Base-by-base conservation (phyloP, 2,888 invertebrate genomes). In the Lumbricus terrestris region DNA sequence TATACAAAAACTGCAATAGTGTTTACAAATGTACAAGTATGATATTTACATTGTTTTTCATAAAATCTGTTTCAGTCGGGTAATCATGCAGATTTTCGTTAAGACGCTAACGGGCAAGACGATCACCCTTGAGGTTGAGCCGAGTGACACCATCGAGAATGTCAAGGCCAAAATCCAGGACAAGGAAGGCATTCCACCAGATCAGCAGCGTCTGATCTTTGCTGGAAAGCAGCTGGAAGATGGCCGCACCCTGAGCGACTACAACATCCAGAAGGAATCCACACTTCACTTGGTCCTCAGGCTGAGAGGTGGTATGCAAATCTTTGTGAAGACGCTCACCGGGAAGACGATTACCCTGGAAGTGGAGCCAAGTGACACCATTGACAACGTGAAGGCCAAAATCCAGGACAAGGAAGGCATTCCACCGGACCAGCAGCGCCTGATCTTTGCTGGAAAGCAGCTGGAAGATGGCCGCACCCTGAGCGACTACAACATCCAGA, bases 401-500 rank as follows among this genome's bases (percentile, higher is more conserved):
- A 95, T 95, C 91, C 95, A 95, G 33, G 90, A 90, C 38, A 90
- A 90, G n/a, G 90, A 90, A 88, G 90, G 90, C 35, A 90, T 90
- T 89, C 90, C 90, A 1, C 90, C 90, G 2, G 90, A 90, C 40
- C 90, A 0, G 98, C 98, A 18, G 96, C 98, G 92, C 0, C 89
- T 98, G 95, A 98, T 98, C 95, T 98, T 98, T 95, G 97, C 97
- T 93, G 98, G 98, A 90, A 98, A 98, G 95, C 98, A 98, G 95
- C 95, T 98, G 38, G 90, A 90, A 89, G 90, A 90, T 89, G 90
- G 90, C 16, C 89, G 90, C n/a, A 90, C 90, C 37, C 89, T 90
- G 37, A 89, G 90, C 33, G 90, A 90, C 88, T 90, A 90, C 90
- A 90, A 90, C 88, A 90, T 90, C 54, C 90, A 90, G 54, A 90